These are phyloP conservation scores for Poecilia latipinna DNA, from an alignment of 2,113 vertebrate genomes.

Conservation along the genomic window DNA sequence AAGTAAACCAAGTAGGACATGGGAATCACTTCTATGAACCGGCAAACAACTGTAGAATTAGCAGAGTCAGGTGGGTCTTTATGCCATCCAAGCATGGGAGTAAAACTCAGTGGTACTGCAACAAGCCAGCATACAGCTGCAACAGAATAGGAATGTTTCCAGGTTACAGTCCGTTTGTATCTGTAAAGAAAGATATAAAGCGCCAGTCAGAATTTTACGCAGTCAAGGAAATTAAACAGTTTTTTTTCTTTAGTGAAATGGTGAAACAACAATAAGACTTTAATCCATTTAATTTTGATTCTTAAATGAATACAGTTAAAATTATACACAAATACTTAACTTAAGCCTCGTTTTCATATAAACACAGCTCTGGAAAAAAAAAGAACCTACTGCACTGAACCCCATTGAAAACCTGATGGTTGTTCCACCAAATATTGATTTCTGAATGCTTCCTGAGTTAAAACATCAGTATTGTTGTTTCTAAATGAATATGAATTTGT, in stretches of 20 bases:
- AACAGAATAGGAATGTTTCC: constrained; percentile 77
- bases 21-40: constrained; percentile 77
- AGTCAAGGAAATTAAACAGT: background rate
- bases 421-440: too few relatives aligned
- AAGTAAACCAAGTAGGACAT: constrained; percentile 87
- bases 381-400: too few relatives aligned
- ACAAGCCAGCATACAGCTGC: constrained; percentile 84
- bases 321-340: too few relatives aligned
- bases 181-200: constrained; percentile 57
- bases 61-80: background rate
- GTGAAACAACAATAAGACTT: too few relatives aligned
- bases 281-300: background rate
- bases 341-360: too few relatives aligned
- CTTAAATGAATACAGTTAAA: too few relatives aligned
- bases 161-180: constrained; percentile 81
- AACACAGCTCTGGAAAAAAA: too few relatives aligned
- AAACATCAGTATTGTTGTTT: too few relatives aligned
- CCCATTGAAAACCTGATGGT: too few relatives aligned
- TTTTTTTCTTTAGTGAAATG: too few relatives aligned
- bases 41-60: constrained; percentile 58
- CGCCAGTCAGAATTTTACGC: background rate
- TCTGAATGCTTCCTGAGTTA: too few relatives aligned
- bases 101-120: constrained; percentile 80
- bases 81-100: constrained; percentile 88
- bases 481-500: too few relatives aligned